A percentile compares a stretch with the other conserved stretches of the same genome.
These are phyloP conservation scores for Nebria salina DNA, from an alignment of 2,888 invertebrate genomes.

Conservation along the genomic window DNA sequence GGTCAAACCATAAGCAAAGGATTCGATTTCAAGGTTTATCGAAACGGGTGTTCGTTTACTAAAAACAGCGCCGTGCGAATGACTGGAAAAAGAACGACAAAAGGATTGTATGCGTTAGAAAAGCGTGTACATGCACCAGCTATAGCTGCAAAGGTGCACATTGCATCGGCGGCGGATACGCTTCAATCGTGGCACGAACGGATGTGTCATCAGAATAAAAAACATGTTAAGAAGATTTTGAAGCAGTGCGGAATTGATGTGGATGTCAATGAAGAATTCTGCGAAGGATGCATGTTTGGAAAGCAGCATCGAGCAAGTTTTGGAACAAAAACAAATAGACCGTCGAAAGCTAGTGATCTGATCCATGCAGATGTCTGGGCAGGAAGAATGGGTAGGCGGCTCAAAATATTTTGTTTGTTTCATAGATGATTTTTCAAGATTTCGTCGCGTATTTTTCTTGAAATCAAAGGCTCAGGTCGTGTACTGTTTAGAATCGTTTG, in stretches of 20 bases:
- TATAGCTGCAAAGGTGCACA: neutral
- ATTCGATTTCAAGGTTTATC: too few relatives aligned
- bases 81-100: too few relatives aligned
- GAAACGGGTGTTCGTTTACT: too few relatives aligned
- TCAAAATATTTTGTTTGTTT: slow-evolving; percentile 52
- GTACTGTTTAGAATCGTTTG: slow-evolving; percentile 25
- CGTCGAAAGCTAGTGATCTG: slow-evolving; percentile 49
- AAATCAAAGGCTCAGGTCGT: slow-evolving; percentile 46
- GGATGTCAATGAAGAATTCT: neutral
- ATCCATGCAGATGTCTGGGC: slow-evolving; percentile 33
- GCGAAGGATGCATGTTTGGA: neutral
- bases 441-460: slow-evolving; percentile 52
- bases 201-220: neutral
- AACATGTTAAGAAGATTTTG: neutral
- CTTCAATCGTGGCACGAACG: neutral
- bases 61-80: too few relatives aligned
- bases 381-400: slow-evolving; percentile 49
- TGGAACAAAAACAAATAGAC: slow-evolving; percentile 37
- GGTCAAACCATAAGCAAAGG: too few relatives aligned
- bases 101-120: too few relatives aligned
- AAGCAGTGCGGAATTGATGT: neutral
- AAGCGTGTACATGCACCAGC: neutral
- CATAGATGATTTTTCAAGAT: slow-evolving; percentile 53
- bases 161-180: neutral
- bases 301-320: neutral